A percentile compares a stretch with the other conserved stretches of the same genome.
Evolutionary conservation across 2,113 vertebrate species (phyloP).

Genomic region (Sinocyclocheilus anshuiensis): DNA sequence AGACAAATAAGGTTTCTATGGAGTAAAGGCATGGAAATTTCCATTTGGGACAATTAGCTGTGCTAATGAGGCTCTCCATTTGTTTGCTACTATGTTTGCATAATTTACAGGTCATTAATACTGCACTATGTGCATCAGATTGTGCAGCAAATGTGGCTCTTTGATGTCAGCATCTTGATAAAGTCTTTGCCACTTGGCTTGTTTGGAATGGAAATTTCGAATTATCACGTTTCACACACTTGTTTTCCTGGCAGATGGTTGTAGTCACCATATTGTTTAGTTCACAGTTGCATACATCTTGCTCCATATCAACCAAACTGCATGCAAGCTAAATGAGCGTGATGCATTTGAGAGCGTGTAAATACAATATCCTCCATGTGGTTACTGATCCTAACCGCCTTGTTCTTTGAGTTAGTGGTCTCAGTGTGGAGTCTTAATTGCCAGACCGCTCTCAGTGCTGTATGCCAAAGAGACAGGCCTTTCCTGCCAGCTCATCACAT

Average conservation of each 20-base stretch:
- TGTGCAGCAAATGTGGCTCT: conserved; percentile 39
- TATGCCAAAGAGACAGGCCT: conserved; percentile 39
- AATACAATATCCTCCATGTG: conserved; percentile 25
- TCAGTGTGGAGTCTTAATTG: conserved; percentile 22
- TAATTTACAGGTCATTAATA: conserved; percentile 64
- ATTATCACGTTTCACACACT: conserved; percentile 48
- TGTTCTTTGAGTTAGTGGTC: conserved; percentile 28
- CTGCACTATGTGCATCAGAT: conserved; percentile 55
- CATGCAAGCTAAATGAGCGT: conserved; percentile 41
- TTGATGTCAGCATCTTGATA: conserved; percentile 58
- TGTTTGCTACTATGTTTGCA: conserved; percentile 59
- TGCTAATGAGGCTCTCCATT: conserved; percentile 56
- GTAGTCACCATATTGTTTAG: conserved; percentile 66
- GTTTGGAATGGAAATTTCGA: conserved; percentile 41
- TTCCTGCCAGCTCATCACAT: conserved; percentile 39
- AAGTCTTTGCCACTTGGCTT: conserved; percentile 46
- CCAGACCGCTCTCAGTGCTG: conserved; percentile 24
- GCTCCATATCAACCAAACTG: conserved; percentile 40
- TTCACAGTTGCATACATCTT: conserved; percentile 38
- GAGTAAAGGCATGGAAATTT: conserved; percentile 52
- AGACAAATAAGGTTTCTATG: conserved; percentile 49
- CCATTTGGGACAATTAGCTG: conserved; percentile 57
- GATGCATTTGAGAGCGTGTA: background rate
- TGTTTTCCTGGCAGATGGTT: conserved; percentile 63
- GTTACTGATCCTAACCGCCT: conserved; percentile 21